Conservation (phyloP, 2,888 invertebrate genomes). For the Troides aeacus region DNA sequence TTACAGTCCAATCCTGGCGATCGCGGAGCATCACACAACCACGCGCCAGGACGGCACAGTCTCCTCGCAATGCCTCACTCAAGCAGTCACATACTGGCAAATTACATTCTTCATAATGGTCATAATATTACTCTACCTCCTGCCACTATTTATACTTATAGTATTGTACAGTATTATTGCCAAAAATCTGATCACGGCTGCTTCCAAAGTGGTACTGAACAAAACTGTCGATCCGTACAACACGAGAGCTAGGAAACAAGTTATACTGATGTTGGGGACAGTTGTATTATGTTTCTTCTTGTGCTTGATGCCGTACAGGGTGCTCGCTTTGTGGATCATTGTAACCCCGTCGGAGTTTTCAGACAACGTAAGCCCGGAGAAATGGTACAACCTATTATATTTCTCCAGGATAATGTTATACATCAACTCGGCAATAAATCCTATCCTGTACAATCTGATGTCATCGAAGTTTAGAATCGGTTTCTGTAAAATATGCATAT, state of each 20-base stretch:
- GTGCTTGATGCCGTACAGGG: constrained; percentile 91
- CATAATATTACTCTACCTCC: constrained; percentile 88
- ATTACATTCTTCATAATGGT: constrained; percentile 88
- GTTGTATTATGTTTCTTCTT: constrained; percentile 93
- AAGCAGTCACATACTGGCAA: constrained; percentile 87
- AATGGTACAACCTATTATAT: constrained; percentile 90
- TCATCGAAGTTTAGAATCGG: constrained; percentile 93
- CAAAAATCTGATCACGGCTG: constrained; percentile 87
- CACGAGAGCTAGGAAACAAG: constrained; percentile 87
- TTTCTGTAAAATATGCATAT: constrained; percentile 84
- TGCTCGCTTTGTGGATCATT: constrained; percentile 91
- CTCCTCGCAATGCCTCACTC: constrained; percentile 88
- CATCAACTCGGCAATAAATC: constrained; percentile 93
- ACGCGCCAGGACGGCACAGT: constrained; percentile 85
- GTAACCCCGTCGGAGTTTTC: constrained; percentile 85
- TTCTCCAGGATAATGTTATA: constrained; percentile 93
- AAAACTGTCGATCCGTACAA: constrained; percentile 87
- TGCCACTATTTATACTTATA: constrained; percentile 89
- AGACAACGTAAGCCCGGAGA: constrained; percentile 85
- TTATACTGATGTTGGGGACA: constrained; percentile 91
- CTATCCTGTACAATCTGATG: constrained; percentile 95
- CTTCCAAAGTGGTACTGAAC: constrained; percentile 83
- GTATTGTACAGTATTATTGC: constrained; percentile 91
- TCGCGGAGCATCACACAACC: constrained; percentile 85
- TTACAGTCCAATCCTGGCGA: constrained; percentile 89